These are phyloP conservation scores for Carabus problematicus DNA, from an alignment of 2,888 invertebrate genomes.

Conservation along the genomic window DNA sequence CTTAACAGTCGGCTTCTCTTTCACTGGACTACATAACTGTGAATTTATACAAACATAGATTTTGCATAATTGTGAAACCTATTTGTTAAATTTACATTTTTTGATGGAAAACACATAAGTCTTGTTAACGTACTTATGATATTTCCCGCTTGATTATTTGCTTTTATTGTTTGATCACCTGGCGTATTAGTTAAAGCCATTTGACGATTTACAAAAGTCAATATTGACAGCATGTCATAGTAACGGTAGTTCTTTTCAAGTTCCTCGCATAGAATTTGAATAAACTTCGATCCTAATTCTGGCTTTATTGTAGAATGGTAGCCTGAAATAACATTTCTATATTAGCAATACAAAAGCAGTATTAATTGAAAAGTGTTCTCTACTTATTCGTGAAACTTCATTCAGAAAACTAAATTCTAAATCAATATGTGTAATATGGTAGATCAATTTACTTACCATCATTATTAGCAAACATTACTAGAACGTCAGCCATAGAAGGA, in stretches of 20 bases:
- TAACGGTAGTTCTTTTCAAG: constrained; percentile 56
- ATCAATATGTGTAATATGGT: too few relatives aligned
- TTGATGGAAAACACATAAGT: constrained; percentile 59
- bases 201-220: constrained; percentile 67
- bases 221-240: constrained; percentile 68
- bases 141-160: constrained; percentile 74
- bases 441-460: too few relatives aligned
- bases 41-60: too few relatives aligned
- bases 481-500: too few relatives aligned
- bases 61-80: too few relatives aligned
- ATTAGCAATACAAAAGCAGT: too few relatives aligned
- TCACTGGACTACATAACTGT: too few relatives aligned
- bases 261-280: constrained; percentile 70
- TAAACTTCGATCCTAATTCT: constrained; percentile 74
- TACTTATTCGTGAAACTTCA: too few relatives aligned
- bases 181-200: constrained; percentile 68
- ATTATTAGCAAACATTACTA: too few relatives aligned
- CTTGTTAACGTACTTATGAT: constrained; percentile 72
- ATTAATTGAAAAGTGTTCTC: too few relatives aligned
- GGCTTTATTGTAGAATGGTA: constrained; percentile 73
- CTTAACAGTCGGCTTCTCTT: too few relatives aligned
- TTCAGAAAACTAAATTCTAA: too few relatives aligned
- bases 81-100: not conserved
- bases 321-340: constrained; percentile 57
- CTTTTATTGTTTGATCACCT: constrained; percentile 58